These are phyloP conservation scores for Pristionchus entomophagus DNA, from an alignment of 2,888 invertebrate species.

Conservation along the genomic window DNA sequence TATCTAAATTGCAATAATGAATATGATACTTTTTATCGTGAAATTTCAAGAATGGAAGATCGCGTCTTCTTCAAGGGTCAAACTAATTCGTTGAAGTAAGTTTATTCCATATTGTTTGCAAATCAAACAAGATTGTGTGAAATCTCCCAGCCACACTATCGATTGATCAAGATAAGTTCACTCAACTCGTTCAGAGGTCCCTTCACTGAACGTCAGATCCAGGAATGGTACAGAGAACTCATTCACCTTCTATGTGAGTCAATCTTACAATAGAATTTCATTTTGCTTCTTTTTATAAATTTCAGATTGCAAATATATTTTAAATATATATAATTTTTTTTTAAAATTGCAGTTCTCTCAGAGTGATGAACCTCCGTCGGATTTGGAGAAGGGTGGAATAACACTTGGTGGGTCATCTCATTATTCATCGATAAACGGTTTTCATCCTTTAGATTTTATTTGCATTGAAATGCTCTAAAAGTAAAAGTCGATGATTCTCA, in stretches of 20 bases:
- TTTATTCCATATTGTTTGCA: too few relatives aligned
- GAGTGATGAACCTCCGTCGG: neutral
- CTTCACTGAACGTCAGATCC: neutral
- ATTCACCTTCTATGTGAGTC: constrained; percentile 13
- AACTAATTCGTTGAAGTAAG: too few relatives aligned
- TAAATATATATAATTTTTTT: neutral
- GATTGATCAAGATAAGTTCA: too few relatives aligned
- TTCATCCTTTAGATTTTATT: neutral
- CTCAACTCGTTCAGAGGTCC: neutral
- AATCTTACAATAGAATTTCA: neutral
- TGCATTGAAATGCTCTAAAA: neutral
- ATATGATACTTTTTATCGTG: too few relatives aligned
- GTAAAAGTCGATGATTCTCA: neutral
- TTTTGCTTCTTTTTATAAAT: neutral
- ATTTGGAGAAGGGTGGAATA: too few relatives aligned
- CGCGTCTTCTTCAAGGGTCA: too few relatives aligned
- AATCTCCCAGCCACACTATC: too few relatives aligned
- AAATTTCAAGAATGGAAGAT: too few relatives aligned
- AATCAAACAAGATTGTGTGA: too few relatives aligned
- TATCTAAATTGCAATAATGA: too few relatives aligned
- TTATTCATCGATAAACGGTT: neutral
- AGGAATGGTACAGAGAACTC: constrained; percentile 1
- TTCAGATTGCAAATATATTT: neutral
- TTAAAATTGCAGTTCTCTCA: neutral
- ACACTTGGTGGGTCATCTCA: too few relatives aligned